Percentiles rank a stretch among this genome's conserved stretches.
phyloP scores from a whole-genome alignment of 2,113 vertebrate genomes.

The Jaculus jaculus region DNA sequence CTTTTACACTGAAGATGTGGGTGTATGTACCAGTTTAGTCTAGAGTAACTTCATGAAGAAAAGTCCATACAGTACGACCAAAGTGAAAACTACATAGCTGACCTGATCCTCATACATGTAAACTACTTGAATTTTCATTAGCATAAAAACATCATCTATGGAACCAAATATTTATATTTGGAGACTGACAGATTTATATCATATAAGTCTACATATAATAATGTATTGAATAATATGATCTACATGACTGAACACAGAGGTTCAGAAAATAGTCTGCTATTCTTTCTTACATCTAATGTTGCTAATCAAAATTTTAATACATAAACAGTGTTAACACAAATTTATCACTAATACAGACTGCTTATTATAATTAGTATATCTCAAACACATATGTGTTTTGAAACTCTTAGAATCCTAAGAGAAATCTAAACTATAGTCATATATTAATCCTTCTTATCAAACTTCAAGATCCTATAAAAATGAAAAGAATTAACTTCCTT shows the following conservation, averaged over 20 bases:
- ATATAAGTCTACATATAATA: background rate
- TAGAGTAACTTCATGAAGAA: background rate
- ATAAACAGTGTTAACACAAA: too few species aligned
- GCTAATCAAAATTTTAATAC: background rate
- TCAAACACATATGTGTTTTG: too few species aligned
- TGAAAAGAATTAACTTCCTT: background rate
- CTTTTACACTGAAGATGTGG: background rate
- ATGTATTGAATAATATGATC: background rate
- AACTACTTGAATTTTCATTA: background rate
- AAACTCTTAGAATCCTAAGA: too few species aligned
- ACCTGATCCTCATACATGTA: background rate
- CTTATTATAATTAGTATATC: too few species aligned
- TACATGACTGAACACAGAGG: background rate
- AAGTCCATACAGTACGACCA: background rate
- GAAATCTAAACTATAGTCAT: too few species aligned
- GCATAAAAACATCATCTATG: background rate
- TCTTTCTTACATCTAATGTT: background rate
- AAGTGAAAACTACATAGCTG: fast-evolving
- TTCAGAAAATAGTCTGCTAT: background rate
- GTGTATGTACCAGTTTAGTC: background rate
- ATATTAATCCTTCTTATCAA: too few species aligned
- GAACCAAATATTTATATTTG: background rate
- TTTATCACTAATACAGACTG: too few species aligned
- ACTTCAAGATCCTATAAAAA: too few species aligned
- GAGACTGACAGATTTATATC: background rate